Conservation (phyloP, 2,888 invertebrate species). For the Blomia tropicalis region DNA sequence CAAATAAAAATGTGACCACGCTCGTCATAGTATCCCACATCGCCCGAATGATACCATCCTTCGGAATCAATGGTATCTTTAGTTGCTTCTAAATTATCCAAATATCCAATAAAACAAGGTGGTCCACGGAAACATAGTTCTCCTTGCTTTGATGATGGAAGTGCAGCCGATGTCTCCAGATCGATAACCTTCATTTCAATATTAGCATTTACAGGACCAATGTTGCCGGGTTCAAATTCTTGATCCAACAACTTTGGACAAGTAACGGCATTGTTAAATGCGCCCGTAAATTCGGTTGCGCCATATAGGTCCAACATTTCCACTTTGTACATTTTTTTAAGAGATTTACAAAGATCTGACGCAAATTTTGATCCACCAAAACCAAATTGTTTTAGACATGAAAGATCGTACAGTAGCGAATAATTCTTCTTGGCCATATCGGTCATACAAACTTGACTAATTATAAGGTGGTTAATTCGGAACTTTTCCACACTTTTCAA, state of each 20-base stretch:
- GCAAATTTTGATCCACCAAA: neutral
- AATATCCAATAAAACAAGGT: neutral
- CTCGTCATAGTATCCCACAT: neutral
- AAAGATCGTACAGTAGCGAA: neutral
- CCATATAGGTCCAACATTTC: neutral
- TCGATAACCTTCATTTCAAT: constrained; percentile 1
- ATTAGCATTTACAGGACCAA: neutral
- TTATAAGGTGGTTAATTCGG: neutral
- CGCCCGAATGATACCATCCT: constrained; percentile 10
- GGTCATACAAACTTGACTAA: neutral
- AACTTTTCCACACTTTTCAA: neutral
- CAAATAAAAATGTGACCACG: neutral
- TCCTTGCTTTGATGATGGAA: neutral
- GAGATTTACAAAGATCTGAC: neutral
- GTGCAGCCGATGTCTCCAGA: neutral
- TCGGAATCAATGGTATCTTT: neutral
- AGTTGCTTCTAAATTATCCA: neutral
- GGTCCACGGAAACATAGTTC: constrained; percentile 9
- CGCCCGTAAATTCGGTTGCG: neutral
- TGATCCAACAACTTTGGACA: neutral
- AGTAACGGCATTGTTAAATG: neutral
- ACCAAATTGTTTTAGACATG: neutral
- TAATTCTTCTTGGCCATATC: neutral
- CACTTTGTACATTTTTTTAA: neutral
- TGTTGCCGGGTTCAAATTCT: neutral